Percentiles rank a stretch among this genome's conserved stretches.
These are phyloP conservation scores for Zeus faber DNA, from an alignment of 2,113 vertebrate genomes.

Conservation along the genomic window DNA sequence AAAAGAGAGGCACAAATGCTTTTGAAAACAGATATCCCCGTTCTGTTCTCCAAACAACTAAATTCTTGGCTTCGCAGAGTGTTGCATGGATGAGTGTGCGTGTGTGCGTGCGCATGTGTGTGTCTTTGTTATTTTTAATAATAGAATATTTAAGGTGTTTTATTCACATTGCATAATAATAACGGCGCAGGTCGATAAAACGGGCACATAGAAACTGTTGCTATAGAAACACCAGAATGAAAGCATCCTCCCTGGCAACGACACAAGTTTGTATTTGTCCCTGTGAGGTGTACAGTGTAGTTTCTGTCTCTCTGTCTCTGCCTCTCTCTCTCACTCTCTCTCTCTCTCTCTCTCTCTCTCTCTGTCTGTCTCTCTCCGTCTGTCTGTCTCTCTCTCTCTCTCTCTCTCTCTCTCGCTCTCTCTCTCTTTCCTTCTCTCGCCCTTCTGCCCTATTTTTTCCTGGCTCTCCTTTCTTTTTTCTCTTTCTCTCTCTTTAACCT, in stretches of 20 bases:
- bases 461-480: not conserved
- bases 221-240: slow-evolving; percentile 70
- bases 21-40: not conserved
- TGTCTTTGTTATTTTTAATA: not conserved
- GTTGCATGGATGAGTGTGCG: not conserved
- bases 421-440: slow-evolving; percentile 4
- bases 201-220: slow-evolving; percentile 63
- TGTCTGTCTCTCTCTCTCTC: slow-evolving; percentile 10
- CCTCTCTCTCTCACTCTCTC: not conserved
- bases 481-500: not conserved
- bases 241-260: slow-evolving; percentile 64
- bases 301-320: slow-evolving; percentile 43
- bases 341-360: slow-evolving; percentile 14
- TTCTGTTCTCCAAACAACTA: not conserved
- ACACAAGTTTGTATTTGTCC: slow-evolving; percentile 65
- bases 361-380: not conserved
- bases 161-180: slow-evolving; percentile 54
- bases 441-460: not conserved
- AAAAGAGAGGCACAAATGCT: not conserved
- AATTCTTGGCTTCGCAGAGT: not conserved
- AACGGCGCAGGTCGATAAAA: slow-evolving; percentile 60
- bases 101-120: not conserved
- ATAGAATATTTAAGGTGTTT: slow-evolving; percentile 33
- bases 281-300: slow-evolving; percentile 43
- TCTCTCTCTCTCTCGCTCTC: slow-evolving; percentile 4